Evolutionary conservation across 2,797 vertebrate species (phyloP).

Genomic region (Hirundo rustica): DNA sequence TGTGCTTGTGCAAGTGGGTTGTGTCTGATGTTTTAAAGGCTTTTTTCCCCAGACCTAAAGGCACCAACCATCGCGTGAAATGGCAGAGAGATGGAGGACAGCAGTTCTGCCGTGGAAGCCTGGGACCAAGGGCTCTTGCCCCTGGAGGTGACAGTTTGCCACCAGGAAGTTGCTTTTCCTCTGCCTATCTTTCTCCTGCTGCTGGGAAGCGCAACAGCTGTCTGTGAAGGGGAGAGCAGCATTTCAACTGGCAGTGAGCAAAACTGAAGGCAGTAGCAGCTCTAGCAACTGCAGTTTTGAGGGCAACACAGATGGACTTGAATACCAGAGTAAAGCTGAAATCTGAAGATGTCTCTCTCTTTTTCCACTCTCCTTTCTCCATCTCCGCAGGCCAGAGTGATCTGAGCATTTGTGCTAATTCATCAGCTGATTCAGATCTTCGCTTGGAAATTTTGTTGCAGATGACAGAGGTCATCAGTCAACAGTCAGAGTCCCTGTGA

Average conservation of each 20-base stretch:
- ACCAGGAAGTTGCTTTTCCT: not conserved
- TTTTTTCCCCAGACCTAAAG: not conserved
- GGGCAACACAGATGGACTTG: not conserved
- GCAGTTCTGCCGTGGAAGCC: not conserved
- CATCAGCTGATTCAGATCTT: not conserved
- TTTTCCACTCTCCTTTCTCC: not conserved
- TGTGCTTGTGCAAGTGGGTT: not conserved
- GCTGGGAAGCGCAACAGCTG: not conserved
- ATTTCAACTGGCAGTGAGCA: not conserved
- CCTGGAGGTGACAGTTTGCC: not conserved
- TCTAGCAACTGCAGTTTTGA: not conserved
- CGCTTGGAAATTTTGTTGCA: not conserved
- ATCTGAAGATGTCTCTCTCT: not conserved
- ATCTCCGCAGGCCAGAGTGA: not conserved
- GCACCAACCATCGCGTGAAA: not conserved
- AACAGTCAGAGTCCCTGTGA: not conserved
- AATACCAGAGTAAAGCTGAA: not conserved
- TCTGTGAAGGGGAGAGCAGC: not conserved
- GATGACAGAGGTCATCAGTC: not conserved
- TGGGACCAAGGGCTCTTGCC: not conserved
- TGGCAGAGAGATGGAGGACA: accelerated
- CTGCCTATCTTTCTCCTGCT: not conserved
- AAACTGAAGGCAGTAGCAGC: not conserved
- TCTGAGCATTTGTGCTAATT: not conserved
- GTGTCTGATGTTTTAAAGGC: not conserved